Evolutionary conservation across 1,140 invertebrate species (phyloP).

Genomic region (Drosophila santomea): DNA sequence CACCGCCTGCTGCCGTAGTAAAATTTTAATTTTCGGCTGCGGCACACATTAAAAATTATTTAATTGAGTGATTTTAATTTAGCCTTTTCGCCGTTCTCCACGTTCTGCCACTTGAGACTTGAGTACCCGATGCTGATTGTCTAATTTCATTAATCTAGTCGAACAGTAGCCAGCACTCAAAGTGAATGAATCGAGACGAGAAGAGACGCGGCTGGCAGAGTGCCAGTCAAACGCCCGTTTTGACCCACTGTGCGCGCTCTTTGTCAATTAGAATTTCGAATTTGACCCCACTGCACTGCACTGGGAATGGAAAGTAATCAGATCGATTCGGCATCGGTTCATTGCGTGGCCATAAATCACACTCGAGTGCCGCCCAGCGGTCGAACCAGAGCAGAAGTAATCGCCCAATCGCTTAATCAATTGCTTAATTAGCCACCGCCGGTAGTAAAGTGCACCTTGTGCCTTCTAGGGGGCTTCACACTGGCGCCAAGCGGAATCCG

Average conservation of each 20-base stretch:
- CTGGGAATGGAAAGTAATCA: neutral
- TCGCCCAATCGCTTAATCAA: slow-evolving; percentile 47
- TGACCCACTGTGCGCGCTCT: slow-evolving; percentile 57
- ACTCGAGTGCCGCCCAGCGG: slow-evolving; percentile 54
- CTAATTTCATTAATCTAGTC: slow-evolving; percentile 78
- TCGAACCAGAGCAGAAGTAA: slow-evolving; percentile 55
- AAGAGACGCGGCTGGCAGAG: slow-evolving; percentile 50
- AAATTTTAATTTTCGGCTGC: slow-evolving; percentile 25
- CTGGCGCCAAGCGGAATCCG: slow-evolving; percentile 16
- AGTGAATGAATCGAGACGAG: slow-evolving; percentile 46
- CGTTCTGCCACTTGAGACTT: slow-evolving; percentile 41
- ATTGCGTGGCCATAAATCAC: slow-evolving; percentile 78
- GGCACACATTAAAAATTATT: slow-evolving; percentile 77
- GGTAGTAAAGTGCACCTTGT: slow-evolving; percentile 37
- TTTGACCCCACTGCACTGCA: slow-evolving; percentile 60
- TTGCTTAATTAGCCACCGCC: slow-evolving; percentile 49
- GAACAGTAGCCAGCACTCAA: slow-evolving; percentile 23
- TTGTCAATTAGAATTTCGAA: slow-evolving; percentile 75
- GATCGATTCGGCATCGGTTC: slow-evolving; percentile 17
- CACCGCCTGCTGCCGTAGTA: neutral
- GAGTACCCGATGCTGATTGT: slow-evolving; percentile 66
- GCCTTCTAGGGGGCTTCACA: slow-evolving; percentile 7
- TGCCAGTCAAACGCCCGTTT: slow-evolving; percentile 49
- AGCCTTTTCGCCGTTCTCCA: slow-evolving; percentile 24
- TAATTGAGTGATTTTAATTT: slow-evolving; percentile 82